Evolutionary conservation across 2,888 invertebrate species (phyloP).

Genomic region (Hemistola chrysoprasaria): DNA sequence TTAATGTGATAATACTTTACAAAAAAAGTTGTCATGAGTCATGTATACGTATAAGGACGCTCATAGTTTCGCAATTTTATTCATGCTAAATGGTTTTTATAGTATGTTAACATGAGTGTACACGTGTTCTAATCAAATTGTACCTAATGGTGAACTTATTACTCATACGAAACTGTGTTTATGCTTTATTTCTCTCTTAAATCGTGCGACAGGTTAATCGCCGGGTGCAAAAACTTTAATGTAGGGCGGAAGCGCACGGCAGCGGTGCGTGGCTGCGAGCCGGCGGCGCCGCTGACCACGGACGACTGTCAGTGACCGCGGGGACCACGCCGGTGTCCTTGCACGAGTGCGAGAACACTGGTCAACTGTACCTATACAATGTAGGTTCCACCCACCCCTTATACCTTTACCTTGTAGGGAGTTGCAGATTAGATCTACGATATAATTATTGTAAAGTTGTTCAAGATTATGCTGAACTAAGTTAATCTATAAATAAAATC

Average conservation of each 20-base stretch:
- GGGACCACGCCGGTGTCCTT: conserved; percentile 44
- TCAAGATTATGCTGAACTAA: no score
- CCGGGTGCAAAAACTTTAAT: conserved; percentile 11
- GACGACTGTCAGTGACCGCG: conserved; percentile 63
- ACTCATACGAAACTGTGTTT: conserved; percentile 11
- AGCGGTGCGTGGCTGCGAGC: conserved; percentile 1
- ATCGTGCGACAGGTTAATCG: conserved; percentile 5
- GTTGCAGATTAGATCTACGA: conserved; percentile 11
- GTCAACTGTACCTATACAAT: no score
- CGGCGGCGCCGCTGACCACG: no score
- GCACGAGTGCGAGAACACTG: conserved; percentile 25
- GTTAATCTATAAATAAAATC: no score
- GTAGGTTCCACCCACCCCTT: conserved; percentile 1
- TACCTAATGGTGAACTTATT: conserved; percentile 8
- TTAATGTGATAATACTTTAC: conserved; percentile 17
- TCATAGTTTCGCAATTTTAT: conserved; percentile 11
- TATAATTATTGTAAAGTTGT: conserved; percentile 1
- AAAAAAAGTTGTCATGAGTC: conserved; percentile 14
- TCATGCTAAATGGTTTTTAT: no score
- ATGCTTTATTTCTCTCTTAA: conserved; percentile 7
- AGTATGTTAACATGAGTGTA: no score
- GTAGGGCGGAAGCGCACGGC: conserved; percentile 15
- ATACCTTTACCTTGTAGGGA: conserved; percentile 19
- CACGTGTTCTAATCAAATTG: no score
- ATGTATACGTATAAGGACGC: conserved; percentile 14